These are phyloP conservation scores for Wiebesia pumilae DNA, from an alignment of 1,140 invertebrate genomes.

Conservation along the genomic window DNA sequence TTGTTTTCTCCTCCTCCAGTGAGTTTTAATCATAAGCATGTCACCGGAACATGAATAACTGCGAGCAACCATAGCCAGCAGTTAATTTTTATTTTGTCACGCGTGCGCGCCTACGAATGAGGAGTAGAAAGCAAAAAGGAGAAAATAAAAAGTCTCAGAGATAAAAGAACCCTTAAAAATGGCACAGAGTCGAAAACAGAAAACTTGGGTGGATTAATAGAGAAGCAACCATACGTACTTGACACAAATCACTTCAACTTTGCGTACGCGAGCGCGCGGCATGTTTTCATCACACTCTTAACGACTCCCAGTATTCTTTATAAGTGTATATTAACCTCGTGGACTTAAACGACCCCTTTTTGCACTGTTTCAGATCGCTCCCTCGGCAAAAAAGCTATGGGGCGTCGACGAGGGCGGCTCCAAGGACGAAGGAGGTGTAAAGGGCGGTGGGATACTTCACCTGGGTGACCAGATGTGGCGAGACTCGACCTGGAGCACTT, in stretches of 20 bases:
- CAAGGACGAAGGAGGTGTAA: slow-evolving; percentile 77
- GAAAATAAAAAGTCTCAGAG: not conserved
- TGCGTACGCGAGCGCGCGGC: not conserved
- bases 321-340: slow-evolving; percentile 41
- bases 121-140: not conserved
- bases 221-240: slow-evolving; percentile 16
- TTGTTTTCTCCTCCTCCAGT: slow-evolving; percentile 18
- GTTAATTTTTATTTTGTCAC: not conserved
- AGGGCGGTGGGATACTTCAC: slow-evolving; percentile 82
- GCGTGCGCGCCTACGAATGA: not conserved
- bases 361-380: slow-evolving; percentile 84
- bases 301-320: not conserved
- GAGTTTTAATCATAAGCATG: slow-evolving; percentile 44
- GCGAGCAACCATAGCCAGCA: not conserved
- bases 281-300: not conserved
- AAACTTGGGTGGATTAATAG: slow-evolving; percentile 4
- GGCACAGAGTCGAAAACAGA: not conserved
- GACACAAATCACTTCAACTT: not conserved
- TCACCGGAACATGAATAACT: slow-evolving; percentile 22
- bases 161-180: slow-evolving; percentile 10
- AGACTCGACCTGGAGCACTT: slow-evolving; percentile 90
- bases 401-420: slow-evolving; percentile 86
- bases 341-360: slow-evolving; percentile 57
- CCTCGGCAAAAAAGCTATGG: slow-evolving; percentile 90
- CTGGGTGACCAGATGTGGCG: slow-evolving; percentile 90